Percentiles rank a stretch among this genome's conserved stretches.
Conservation (phyloP, 2,797 vertebrate species). For the Cuculus canorus region DNA sequence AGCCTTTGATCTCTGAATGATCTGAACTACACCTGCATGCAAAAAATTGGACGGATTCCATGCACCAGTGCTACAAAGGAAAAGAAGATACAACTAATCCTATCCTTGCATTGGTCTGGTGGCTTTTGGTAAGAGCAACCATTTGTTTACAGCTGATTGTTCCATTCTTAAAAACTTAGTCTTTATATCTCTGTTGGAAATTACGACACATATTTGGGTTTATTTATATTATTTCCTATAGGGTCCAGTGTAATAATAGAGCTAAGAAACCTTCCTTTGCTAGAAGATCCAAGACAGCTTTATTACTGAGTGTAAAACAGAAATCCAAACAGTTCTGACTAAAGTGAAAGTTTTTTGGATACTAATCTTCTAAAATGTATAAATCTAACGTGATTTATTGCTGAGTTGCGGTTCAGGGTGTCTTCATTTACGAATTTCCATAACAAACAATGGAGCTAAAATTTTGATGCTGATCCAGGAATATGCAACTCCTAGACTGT, state of each 20-base stretch:
- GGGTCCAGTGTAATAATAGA: neutral
- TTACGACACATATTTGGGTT: neutral
- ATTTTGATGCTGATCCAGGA: neutral
- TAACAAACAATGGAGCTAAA: neutral
- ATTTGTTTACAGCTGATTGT: neutral
- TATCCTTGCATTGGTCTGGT: neutral
- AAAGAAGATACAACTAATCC: neutral
- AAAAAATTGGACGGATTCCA: accelerated
- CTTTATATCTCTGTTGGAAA: neutral
- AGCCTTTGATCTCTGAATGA: neutral
- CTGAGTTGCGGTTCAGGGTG: neutral
- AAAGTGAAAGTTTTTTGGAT: neutral
- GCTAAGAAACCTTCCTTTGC: neutral
- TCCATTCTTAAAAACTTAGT: neutral
- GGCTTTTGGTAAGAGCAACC: neutral
- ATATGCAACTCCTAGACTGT: neutral
- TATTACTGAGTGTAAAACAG: neutral
- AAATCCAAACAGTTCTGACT: neutral
- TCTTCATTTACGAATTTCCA: neutral
- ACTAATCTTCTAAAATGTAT: neutral
- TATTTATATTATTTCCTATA: neutral
- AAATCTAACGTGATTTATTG: neutral
- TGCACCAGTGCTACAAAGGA: accelerated
- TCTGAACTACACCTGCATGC: accelerated
- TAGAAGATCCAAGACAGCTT: neutral